Base-by-base conservation (phyloP, 1,140 invertebrate genomes). In the Gonatopus flavifemur region DNA sequence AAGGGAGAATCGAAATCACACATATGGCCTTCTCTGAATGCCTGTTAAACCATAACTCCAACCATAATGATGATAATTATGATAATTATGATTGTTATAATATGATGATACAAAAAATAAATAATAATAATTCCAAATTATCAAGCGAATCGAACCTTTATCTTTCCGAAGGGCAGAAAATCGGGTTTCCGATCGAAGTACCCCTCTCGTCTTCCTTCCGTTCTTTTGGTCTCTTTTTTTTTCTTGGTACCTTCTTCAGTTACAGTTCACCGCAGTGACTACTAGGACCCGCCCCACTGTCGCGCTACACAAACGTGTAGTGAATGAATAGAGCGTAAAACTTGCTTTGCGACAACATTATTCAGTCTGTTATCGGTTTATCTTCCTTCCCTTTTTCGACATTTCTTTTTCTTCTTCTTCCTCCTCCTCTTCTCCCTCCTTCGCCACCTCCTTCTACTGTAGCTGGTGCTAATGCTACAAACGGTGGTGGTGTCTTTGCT, bases 271-370 rank as follows among this genome's bases (percentile, higher is more conserved):
- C 56, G 63, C 62, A 64, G 54, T 67, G 58, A 62, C 58, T n/a
- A n/a, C n/a, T 62, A 65, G 59, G 67, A 67, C 69, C 67, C 66
- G 69, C 66, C 67, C 68, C 67, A 66, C 59, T 67, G 48, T 60
- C 59, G 59, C 57, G 57, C 70, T 73, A 74, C 60, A 71, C 70
- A 43, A 74, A 72, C 12, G 71, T 74, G 64, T 74, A 74, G 66
- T 69, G 71, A 51, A 74, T 74, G 55, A 74, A 72, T 46, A 74
- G 70, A 55, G 70, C 70, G 62, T 72, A 74, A 62, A 73, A 72
- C 58, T 70, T 69, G 62, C 67, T 72, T 62, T 72, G 70, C 62
- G 70, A 69, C 59, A 74, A 64, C 72, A 75, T 75, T 54, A 57
- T 69, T 51, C 49, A 40, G 60, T 52, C 57, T 38, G 52, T 65